A percentile compares a stretch with the other conserved stretches of the same genome.
phyloP scores from a whole-genome alignment of 2,113 vertebrate genomes.

The Thalassarche chlororhynchos region DNA sequence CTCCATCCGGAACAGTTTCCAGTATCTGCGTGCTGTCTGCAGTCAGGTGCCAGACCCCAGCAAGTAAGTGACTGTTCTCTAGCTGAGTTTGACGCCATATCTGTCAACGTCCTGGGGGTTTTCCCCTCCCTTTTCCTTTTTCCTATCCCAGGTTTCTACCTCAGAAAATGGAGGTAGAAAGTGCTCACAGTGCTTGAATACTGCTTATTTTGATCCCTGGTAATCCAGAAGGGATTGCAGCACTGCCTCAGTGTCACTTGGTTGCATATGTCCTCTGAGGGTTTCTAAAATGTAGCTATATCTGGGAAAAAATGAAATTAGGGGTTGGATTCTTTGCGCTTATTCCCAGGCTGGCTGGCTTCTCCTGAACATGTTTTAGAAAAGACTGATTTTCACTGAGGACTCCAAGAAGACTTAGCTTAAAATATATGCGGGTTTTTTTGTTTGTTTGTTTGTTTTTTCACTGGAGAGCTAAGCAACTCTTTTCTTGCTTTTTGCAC shows the following conservation, averaged over 20 bases:
- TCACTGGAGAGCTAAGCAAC: neutral
- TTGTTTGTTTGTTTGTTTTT: neutral
- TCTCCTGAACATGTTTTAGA: neutral
- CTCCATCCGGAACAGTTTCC: constrained; percentile 97
- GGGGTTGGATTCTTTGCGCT: neutral
- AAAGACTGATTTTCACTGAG: neutral
- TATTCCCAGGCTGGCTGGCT: neutral
- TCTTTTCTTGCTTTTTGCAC: neutral
- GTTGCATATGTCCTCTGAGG: neutral
- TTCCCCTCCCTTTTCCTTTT: neutral
- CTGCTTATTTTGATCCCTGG: neutral
- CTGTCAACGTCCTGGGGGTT: neutral
- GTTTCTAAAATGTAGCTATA: neutral
- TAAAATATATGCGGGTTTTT: neutral
- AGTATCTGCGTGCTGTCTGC: constrained; percentile 93
- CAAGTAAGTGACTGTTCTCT: constrained; percentile 83
- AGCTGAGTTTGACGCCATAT: neutral
- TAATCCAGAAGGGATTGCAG: neutral
- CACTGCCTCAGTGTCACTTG: neutral
- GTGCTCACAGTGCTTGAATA: neutral
- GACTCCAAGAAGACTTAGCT: neutral
- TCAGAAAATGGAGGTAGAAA: neutral
- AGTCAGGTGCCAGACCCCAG: constrained; percentile 98
- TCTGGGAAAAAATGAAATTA: neutral
- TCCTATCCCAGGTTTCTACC: neutral